Conservation (phyloP, 2,113 vertebrate species). For the Thamnaconus septentrionalis region DNA sequence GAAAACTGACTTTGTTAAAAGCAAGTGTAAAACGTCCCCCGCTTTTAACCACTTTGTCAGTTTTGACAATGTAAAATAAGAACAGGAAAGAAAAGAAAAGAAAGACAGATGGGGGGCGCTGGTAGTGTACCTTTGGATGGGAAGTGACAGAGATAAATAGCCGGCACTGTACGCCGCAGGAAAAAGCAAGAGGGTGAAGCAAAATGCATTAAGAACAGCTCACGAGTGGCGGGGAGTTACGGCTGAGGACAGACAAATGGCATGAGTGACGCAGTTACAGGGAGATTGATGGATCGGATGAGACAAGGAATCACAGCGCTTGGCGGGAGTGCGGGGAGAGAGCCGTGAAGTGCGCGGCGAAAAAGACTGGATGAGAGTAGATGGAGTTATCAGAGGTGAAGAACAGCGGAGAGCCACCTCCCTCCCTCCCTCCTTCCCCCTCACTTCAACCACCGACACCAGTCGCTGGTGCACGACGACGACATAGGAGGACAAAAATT, state of each 20-base stretch:
- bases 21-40: too few species aligned
- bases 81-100: neutral
- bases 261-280: neutral
- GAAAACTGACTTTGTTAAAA: too few species aligned
- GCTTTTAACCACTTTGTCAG: too few species aligned
- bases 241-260: neutral
- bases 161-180: neutral
- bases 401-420: constrained; percentile 11
- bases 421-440: neutral
- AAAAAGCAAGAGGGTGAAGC: constrained; percentile 4
- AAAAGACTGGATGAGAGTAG: constrained; percentile 28
- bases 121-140: constrained; percentile 16
- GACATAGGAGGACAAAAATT: too few species aligned
- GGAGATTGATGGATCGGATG: constrained; percentile 28
- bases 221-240: neutral
- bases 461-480: too few species aligned
- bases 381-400: constrained; percentile 25
- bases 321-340: neutral
- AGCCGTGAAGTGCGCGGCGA: constrained; percentile 1
- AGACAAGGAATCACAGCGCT: constrained; percentile 23
- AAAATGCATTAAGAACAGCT: constrained; percentile 31
- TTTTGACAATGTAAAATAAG: too few species aligned
- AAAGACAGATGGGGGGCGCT: neutral
- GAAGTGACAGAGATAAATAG: constrained; percentile 45
- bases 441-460: too few species aligned